Base-by-base conservation (phyloP, 2,888 invertebrate genomes). In the Peribatodes rhomboidaria region DNA sequence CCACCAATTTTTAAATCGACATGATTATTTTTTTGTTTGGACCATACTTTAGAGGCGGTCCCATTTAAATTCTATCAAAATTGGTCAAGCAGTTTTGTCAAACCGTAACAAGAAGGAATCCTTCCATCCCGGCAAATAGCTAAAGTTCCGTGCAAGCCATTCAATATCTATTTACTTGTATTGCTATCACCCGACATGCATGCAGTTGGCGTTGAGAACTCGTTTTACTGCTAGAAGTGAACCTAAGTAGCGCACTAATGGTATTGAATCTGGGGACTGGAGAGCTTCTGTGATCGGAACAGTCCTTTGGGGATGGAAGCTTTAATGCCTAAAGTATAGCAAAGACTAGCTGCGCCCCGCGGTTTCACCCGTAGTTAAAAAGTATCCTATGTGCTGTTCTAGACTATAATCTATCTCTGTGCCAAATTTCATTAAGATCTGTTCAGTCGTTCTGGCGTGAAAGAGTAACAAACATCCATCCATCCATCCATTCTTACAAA, bases 91-190 rank as follows among this genome's bases (percentile, higher is more conserved):
- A n/a, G n/a, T n/a, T n/a, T n/a, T n/a, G n/a, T n/a, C n/a, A 60
- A 39, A 65, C 62, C 65, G 41, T 52, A 59, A 61, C 50, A 59
- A 70, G 57, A 65, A 52, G 52, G 68, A 71, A 78, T 74, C 70
- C 65, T 59, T 70, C 69, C 67, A 61, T 7, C 27, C 2, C 31
- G 14, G 18, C 33, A 59, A 50, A 64, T 37, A 18, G 35, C 42
- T 22, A 50, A 50, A 50, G 61, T 35, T 58, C 54, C n/a, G 11
- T 11, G 33, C 58, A 41, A 35, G 61, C 67, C 70, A 77, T 83
- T 79, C 83, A 77, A 84, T 82, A 82, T 77, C 82, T 81, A 81
- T 85, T 81, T 79, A 79, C 75, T 82, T 82, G 71, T 78, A 84
- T 82, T 79, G 78, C 73, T 78, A 81, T 82, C 76, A 75, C 75